phyloP scores from a whole-genome alignment of 2,888 invertebrate genomes.

The Apocheima hispidaria region DNA sequence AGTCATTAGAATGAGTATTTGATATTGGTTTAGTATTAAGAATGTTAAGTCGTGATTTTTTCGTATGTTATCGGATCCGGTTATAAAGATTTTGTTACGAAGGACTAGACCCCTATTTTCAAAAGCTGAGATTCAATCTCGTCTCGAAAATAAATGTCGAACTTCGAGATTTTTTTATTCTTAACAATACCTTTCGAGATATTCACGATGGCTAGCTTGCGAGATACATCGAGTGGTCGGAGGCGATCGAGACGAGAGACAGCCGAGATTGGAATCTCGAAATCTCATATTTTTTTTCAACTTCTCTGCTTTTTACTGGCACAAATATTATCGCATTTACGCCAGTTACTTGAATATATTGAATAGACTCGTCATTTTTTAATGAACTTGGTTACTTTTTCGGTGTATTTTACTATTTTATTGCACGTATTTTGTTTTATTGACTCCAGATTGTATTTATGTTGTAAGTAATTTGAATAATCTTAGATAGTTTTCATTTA shows the following conservation, averaged over 20 bases:
- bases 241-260: too few species aligned
- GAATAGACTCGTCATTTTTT: not conserved
- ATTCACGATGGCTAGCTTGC: too few species aligned
- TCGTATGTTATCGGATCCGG: not conserved
- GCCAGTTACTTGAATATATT: not conserved
- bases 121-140: too few species aligned
- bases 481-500: not conserved
- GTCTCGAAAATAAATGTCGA: too few species aligned
- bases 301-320: not conserved
- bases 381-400: not conserved
- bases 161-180: not conserved
- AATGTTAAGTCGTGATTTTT: constrained; percentile 4
- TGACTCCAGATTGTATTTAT: not conserved
- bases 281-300: too few species aligned
- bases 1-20: constrained; percentile 18
- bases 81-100: not conserved
- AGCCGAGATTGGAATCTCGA: too few species aligned
- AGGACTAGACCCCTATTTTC: too few species aligned
- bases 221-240: too few species aligned
- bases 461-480: not conserved
- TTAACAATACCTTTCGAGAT: too few species aligned
- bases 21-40: constrained; percentile 12
- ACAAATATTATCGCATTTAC: not conserved
- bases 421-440: not conserved
- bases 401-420: not conserved